Conservation (phyloP, 2,888 invertebrate species). For the Pantelozetes paolii region DNA sequence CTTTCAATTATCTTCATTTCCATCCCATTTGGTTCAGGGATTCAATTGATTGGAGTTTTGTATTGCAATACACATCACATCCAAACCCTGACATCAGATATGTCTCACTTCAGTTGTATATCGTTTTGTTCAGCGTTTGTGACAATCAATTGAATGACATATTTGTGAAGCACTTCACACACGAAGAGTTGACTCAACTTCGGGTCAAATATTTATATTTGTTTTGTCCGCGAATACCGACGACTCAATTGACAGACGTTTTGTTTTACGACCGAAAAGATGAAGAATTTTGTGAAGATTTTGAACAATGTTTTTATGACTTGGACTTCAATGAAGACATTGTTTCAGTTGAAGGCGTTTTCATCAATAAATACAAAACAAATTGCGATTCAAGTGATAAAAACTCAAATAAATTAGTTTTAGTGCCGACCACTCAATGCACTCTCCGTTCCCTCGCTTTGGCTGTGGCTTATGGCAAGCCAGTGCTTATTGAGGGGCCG, state of each 20-base stretch:
- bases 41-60: slow-evolving; percentile 38
- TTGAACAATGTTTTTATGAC: slow-evolving; percentile 20
- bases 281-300: background rate
- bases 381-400: background rate
- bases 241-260: background rate
- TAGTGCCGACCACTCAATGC: slow-evolving; percentile 42
- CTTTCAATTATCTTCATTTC: slow-evolving; percentile 34
- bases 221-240: slow-evolving; percentile 20
- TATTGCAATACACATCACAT: slow-evolving; percentile 12
- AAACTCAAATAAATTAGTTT: slow-evolving; percentile 30
- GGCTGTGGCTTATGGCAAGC: slow-evolving; percentile 56
- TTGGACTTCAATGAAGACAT: slow-evolving; percentile 36
- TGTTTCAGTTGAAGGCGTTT: slow-evolving; percentile 39
- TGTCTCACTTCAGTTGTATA: slow-evolving; percentile 15
- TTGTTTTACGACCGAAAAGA: slow-evolving; percentile 14
- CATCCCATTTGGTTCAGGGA: slow-evolving; percentile 34
- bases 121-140: slow-evolving; percentile 25
- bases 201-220: slow-evolving; percentile 9
- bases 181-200: slow-evolving; percentile 18
- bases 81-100: slow-evolving; percentile 25
- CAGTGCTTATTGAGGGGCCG: slow-evolving; percentile 73
- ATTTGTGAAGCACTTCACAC: background rate
- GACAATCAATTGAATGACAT: background rate
- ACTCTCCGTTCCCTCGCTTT: slow-evolving; percentile 43
- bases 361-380: slow-evolving; percentile 29